Percentiles rank a stretch among this genome's conserved stretches.
Conservation (phyloP, 2,888 invertebrate species). For the Petrolisthes manimaculis region DNA sequence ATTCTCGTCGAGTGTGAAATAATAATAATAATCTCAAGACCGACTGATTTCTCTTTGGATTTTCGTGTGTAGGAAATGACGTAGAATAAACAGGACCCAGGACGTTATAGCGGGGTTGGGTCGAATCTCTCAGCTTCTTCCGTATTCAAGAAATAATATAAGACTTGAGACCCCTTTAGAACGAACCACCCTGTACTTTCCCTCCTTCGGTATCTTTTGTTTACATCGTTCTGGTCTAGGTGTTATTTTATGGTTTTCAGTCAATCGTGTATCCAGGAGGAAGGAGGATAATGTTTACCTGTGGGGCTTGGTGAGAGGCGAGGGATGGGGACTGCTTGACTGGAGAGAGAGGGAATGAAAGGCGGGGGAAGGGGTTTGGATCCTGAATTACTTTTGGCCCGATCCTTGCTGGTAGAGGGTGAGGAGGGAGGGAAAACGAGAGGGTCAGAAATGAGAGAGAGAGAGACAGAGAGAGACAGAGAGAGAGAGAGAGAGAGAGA, state of each 20-base stretch:
- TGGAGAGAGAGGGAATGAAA: constrained; percentile 13
- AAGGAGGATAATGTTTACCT: background rate
- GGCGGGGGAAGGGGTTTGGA: constrained; percentile 37
- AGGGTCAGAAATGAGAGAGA: background rate
- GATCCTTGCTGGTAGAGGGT: background rate
- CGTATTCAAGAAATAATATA: constrained; percentile 33
- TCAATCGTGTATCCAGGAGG: background rate
- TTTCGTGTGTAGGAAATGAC: no score
- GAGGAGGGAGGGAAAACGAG: background rate
- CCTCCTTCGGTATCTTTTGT: background rate
- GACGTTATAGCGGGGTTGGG: constrained; percentile 20
- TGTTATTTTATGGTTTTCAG: background rate
- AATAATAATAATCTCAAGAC: no score
- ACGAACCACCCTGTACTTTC: background rate
- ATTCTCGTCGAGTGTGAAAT: no score
- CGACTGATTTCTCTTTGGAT: no score
- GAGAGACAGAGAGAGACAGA: background rate
- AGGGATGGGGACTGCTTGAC: background rate
- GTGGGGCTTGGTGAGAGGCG: background rate
- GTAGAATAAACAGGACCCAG: no score
- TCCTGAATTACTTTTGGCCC: constrained; percentile 36
- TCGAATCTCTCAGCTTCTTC: constrained; percentile 20
- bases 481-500: background rate
- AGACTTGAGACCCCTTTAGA: constrained; percentile 13
- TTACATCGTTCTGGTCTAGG: background rate